Evolutionary conservation across 2,888 invertebrate species (phyloP).

Genomic region (Cosmia pyralina): DNA sequence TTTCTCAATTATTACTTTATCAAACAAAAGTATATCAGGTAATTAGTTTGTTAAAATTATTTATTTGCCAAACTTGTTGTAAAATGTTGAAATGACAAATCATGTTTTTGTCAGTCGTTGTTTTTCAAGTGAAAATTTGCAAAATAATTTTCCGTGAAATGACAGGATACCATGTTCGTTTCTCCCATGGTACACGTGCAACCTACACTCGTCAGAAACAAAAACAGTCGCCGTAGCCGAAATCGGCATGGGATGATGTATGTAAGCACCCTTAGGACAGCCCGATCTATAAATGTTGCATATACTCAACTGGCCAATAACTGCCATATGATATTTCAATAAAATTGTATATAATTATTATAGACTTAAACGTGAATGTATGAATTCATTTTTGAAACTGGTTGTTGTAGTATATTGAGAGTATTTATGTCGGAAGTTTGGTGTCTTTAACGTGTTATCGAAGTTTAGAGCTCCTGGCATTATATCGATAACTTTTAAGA

Average conservation of each 20-base stretch:
- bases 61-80: too few relatives aligned
- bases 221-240: too few relatives aligned
- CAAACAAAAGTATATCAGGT: too few relatives aligned
- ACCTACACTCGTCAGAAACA: too few relatives aligned
- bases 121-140: too few relatives aligned
- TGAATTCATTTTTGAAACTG: constrained; percentile 40
- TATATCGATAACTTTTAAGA: background rate
- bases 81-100: too few relatives aligned
- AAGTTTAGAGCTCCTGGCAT: constrained; percentile 26
- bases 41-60: too few relatives aligned
- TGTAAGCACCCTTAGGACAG: constrained; percentile 2
- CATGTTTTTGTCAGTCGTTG: too few relatives aligned
- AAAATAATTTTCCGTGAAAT: too few relatives aligned
- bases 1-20: too few relatives aligned
- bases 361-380: constrained; percentile 36
- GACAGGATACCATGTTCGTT: too few relatives aligned
- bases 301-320: constrained; percentile 38
- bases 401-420: constrained; percentile 45
- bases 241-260: background rate
- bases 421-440: constrained; percentile 31
- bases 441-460: constrained; percentile 20
- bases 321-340: constrained; percentile 50
- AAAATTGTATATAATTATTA: constrained; percentile 48
- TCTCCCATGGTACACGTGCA: too few relatives aligned
- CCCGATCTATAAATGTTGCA: constrained; percentile 17